A percentile compares a stretch with the other conserved stretches of the same genome.
Evolutionary conservation across 2,113 vertebrate species (phyloP).

Genomic region (Haemorhous mexicanus): DNA sequence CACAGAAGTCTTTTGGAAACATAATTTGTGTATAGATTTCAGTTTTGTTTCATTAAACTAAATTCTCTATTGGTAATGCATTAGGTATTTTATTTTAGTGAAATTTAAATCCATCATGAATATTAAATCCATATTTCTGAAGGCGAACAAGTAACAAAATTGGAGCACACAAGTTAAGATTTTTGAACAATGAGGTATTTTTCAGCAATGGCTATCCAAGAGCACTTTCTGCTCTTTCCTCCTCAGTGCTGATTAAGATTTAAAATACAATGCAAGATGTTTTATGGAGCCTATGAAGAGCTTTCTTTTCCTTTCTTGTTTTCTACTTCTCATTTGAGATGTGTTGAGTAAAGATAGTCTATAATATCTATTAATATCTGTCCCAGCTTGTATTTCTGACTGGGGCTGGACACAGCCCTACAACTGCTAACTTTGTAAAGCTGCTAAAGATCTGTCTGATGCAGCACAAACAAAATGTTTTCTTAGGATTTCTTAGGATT

Average conservation of each 20-base stretch:
- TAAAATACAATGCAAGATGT: neutral
- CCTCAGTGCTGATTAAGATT: neutral
- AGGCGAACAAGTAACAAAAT: neutral
- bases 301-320: neutral
- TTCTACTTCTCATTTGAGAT: neutral
- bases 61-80: neutral
- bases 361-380: neutral
- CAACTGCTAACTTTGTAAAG: neutral
- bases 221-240: neutral
- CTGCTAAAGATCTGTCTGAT: neutral
- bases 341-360: neutral
- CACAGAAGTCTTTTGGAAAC: neutral
- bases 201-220: slow-evolving; percentile 6
- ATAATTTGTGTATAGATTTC: neutral
- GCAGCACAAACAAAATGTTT: slow-evolving; percentile 13
- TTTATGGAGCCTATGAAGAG: neutral
- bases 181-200: slow-evolving; percentile 42
- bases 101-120: slow-evolving; percentile 25
- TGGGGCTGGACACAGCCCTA: neutral
- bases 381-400: neutral
- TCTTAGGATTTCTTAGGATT: slow-evolving; percentile 12
- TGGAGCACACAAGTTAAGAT: neutral
- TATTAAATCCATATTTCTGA: slow-evolving; percentile 57
- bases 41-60: neutral
- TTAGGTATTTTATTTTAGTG: slow-evolving; percentile 24